A percentile compares a stretch with the other conserved stretches of the same genome.
Evolutionary conservation across 2,888 invertebrate species (phyloP).

Genomic region (Pseudoips prasinana): DNA sequence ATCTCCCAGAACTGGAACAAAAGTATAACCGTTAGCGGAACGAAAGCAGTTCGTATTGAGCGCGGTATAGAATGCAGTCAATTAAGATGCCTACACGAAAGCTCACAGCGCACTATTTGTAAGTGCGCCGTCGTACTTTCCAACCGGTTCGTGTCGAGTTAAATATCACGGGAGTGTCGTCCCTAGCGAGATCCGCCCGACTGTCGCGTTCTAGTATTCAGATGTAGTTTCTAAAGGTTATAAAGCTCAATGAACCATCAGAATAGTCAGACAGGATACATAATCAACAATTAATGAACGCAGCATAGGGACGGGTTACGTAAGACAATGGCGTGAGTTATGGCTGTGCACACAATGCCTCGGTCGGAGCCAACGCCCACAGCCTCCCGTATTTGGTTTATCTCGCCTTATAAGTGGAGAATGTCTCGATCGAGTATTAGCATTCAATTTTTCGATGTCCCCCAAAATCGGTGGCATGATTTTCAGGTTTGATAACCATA

Average conservation of each 20-base stretch:
- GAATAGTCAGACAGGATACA: conserved; percentile 65
- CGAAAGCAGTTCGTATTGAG: conserved; percentile 29
- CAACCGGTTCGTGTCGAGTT: conserved; percentile 56
- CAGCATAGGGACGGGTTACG: conserved; percentile 55
- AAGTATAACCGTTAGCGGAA: conserved; percentile 87
- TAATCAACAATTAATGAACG: conserved; percentile 59
- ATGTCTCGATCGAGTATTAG: conserved; percentile 58
- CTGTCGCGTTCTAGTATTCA: conserved; percentile 32
- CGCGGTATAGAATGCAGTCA: conserved; percentile 43
- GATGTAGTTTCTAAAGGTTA: conserved; percentile 35
- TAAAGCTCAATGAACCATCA: conserved; percentile 65
- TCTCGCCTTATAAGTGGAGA: conserved; percentile 70
- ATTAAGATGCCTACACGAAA: conserved; percentile 65
- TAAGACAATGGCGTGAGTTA: conserved; percentile 66
- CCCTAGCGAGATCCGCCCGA: conserved; percentile 38
- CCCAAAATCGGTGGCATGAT: conserved; percentile 46
- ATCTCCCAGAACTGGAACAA: conserved; percentile 91
- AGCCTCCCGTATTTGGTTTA: conserved; percentile 57
- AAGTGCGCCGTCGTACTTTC: conserved; percentile 57
- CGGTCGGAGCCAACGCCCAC: conserved; percentile 66
- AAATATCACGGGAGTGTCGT: conserved; percentile 40
- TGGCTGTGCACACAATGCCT: conserved; percentile 44
- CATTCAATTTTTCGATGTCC: conserved; percentile 58
- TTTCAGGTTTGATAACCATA: conserved; percentile 42
- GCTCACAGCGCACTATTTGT: conserved; percentile 47